Evolutionary conservation across 2,888 invertebrate species (phyloP).

Genomic region (Thumatha senex): DNA sequence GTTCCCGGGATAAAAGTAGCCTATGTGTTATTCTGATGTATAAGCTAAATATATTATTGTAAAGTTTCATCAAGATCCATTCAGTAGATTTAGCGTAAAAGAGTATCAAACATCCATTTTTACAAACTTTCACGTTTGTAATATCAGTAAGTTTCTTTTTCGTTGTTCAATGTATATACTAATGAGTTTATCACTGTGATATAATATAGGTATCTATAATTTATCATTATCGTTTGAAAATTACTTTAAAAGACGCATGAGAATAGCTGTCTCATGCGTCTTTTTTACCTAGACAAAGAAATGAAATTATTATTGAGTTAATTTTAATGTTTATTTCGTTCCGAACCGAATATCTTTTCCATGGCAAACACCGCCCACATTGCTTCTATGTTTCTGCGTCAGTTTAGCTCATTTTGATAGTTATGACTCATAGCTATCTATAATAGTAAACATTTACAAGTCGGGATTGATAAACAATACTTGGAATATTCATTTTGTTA

Average conservation of each 20-base stretch:
- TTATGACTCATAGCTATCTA: not conserved
- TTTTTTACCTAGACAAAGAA: not conserved
- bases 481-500: too few species aligned
- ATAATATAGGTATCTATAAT: not conserved
- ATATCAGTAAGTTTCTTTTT: not conserved
- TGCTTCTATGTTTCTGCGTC: not conserved
- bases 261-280: not conserved
- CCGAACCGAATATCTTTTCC: not conserved
- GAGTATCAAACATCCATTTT: too few species aligned
- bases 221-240: not conserved
- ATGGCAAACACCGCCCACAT: not conserved
- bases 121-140: too few species aligned
- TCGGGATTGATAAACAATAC: not conserved
- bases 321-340: too few species aligned
- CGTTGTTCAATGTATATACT: not conserved
- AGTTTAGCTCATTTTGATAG: not conserved
- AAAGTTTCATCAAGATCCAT: too few species aligned
- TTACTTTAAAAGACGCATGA: not conserved
- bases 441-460: not conserved
- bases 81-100: too few species aligned
- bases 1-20: too few species aligned
- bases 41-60: too few species aligned
- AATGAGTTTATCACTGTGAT: constrained; percentile 2
- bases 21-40: too few species aligned
- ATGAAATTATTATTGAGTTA: not conserved